Percentiles rank a stretch among this genome's conserved stretches.
These are phyloP conservation scores for Pachydiplax longipennis DNA, from an alignment of 2,888 invertebrate species.

Conservation along the genomic window DNA sequence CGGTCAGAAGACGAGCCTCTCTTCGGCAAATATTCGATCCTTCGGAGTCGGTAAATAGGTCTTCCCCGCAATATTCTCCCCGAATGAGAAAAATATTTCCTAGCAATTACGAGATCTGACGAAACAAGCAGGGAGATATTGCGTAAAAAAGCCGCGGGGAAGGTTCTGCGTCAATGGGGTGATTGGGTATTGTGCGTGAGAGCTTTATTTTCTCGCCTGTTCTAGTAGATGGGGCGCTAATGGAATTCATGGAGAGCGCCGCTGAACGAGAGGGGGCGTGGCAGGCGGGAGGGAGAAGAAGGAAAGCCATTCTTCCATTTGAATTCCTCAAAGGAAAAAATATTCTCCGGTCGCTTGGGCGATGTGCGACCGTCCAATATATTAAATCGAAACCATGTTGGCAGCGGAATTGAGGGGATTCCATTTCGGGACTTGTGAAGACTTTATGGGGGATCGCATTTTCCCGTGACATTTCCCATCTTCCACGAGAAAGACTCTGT, in stretches of 20 bases:
- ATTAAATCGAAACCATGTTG: conserved; percentile 20
- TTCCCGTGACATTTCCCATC: neutral
- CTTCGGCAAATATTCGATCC: too few species aligned
- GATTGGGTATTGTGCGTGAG: too few species aligned
- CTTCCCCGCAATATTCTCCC: too few species aligned
- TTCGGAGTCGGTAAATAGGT: too few species aligned
- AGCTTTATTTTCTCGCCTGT: neutral
- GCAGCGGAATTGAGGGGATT: neutral
- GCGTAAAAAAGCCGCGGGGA: neutral
- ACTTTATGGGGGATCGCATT: neutral
- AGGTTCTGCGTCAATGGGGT: too few species aligned
- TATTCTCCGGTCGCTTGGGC: conserved; percentile 6
- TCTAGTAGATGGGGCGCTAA: neutral
- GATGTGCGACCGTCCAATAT: neutral
- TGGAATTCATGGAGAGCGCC: neutral
- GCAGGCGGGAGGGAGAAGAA: neutral
- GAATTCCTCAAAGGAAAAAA: conserved; percentile 2
- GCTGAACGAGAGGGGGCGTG: neutral
- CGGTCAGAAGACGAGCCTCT: too few species aligned
- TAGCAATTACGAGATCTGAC: neutral
- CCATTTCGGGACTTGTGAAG: neutral
- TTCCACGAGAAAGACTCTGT: neutral
- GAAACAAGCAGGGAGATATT: neutral
- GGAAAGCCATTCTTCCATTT: neutral
- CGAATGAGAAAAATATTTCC: neutral